A percentile compares a stretch with the other conserved stretches of the same genome.
phyloP scores from a whole-genome alignment of 30 jellyfish, hydroid and myxozoan genomes.

The Cassiopea andromeda region DNA sequence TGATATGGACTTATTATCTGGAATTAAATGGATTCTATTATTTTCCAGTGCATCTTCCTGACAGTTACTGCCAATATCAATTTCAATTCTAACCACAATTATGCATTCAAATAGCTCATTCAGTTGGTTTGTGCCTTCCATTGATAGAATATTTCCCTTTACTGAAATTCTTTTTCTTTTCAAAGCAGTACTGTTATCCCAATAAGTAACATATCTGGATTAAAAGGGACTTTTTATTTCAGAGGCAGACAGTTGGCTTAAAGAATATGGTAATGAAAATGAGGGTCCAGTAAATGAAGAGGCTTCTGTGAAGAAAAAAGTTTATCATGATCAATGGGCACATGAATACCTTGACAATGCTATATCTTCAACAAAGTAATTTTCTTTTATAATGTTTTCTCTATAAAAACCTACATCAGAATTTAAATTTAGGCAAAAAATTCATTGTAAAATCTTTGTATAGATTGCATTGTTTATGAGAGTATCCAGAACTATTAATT shows the following conservation, averaged over 20 bases:
- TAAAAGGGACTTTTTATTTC: not conserved
- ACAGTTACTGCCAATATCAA: not conserved
- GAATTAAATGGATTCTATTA: too few species aligned
- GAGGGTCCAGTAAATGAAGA: constrained; percentile 8
- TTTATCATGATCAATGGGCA: constrained; percentile 57
- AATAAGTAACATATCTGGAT: not conserved
- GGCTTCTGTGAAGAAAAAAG: not conserved
- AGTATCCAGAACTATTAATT: too few species aligned
- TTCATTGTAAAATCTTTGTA: too few species aligned
- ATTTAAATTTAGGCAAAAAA: not conserved
- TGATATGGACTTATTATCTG: too few species aligned
- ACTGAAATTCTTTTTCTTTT: not conserved
- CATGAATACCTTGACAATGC: constrained; percentile 72
- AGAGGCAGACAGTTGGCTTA: constrained; percentile 24
- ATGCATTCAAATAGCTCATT: not conserved
- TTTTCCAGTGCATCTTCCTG: too few species aligned
- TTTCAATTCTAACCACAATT: not conserved
- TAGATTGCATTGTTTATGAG: too few species aligned
- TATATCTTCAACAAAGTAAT: not conserved
- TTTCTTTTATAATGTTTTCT: not conserved
- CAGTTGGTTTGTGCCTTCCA: not conserved
- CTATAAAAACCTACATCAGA: not conserved
- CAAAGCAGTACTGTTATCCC: not conserved
- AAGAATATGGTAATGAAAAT: constrained; percentile 42
- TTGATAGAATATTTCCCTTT: not conserved